A percentile compares a stretch with the other conserved stretches of the same genome.
Evolutionary conservation across 2,888 invertebrate species (phyloP).

Genomic region (Pachydiplax longipennis): DNA sequence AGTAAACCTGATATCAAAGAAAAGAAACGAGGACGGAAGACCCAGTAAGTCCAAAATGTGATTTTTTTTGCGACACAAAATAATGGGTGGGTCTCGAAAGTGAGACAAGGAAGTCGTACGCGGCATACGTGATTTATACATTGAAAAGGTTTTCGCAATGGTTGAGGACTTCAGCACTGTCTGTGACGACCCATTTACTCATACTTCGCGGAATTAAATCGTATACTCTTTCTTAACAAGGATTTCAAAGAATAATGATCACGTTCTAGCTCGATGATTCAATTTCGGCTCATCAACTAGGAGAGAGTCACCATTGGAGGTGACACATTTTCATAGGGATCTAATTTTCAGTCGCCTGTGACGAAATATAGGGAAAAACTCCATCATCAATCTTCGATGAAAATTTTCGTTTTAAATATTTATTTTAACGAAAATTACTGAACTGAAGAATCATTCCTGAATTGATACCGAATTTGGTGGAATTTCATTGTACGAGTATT

Average conservation of each 20-base stretch:
- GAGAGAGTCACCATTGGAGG: not conserved
- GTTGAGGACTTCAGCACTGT: not conserved
- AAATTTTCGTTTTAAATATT: no score
- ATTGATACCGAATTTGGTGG: no score
- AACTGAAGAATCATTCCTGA: no score
- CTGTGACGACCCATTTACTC: not conserved
- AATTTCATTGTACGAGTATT: no score
- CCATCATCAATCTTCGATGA: not conserved
- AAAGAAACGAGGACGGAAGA: not conserved
- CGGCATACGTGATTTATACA: not conserved
- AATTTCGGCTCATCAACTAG: not conserved
- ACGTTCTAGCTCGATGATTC: not conserved
- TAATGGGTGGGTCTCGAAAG: not conserved
- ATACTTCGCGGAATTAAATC: not conserved
- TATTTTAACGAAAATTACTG: no score
- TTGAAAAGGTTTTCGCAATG: not conserved
- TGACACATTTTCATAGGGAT: not conserved
- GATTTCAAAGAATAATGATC: not conserved
- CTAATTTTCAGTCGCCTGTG: not conserved
- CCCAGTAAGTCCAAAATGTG: not conserved
- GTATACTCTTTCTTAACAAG: not conserved
- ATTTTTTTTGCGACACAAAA: not conserved
- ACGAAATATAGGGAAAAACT: not conserved
- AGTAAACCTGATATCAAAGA: not conserved
- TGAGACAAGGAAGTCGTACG: not conserved